Base-by-base conservation (phyloP, 2,888 invertebrate species). In the Myopa tessellatipennis region DNA sequence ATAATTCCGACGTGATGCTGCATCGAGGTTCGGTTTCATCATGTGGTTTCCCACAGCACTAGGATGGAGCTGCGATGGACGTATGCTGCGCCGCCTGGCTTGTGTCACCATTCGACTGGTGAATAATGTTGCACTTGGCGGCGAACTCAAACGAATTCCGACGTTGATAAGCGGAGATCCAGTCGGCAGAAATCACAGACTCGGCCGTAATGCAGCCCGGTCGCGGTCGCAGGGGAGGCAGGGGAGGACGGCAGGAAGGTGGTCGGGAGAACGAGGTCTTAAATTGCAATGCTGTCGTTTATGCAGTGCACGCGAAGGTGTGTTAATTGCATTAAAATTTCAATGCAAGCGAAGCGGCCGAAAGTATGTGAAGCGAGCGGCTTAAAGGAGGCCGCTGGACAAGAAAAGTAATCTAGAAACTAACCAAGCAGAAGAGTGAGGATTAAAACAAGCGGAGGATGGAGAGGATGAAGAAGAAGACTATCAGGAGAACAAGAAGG, bases 311-410 rank as follows among this genome's bases (percentile, higher is more conserved):
- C 72, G 73, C 71, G 52, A 63, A 60, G 63, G 73, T 72, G 77
- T 73, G 72, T 85, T 87, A 87, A 87, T 87, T 87, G 87, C 87
- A 87, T 87, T 87, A 86, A 87, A 86, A 45, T 45, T 45, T 45
- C 45, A 45, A 87, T 87, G 84, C 85, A 84, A 85, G 84, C 84
- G 86, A 87, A 85, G 86, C 45, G 6, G 45, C 45, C 45, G 85
- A 55, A 55, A 16, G 14, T 12, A 16, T 12, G 5, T 55, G 4
- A 12, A 16, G 10, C n/a, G 55, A 55, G 10, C n/a, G 55, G 5
- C 14, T 55, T 55, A 10, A 6, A 45, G 26, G 18, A 34, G 8
- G 63, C 63, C 10, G 58, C 60, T 14, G 36, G n/a, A 58, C 55
- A 58, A 38, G 71, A 52, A 36, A 55, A 50, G 16, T 34, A 55